Base-by-base conservation (phyloP, 2,113 vertebrate genomes). In the Seriola dumerili region DNA sequence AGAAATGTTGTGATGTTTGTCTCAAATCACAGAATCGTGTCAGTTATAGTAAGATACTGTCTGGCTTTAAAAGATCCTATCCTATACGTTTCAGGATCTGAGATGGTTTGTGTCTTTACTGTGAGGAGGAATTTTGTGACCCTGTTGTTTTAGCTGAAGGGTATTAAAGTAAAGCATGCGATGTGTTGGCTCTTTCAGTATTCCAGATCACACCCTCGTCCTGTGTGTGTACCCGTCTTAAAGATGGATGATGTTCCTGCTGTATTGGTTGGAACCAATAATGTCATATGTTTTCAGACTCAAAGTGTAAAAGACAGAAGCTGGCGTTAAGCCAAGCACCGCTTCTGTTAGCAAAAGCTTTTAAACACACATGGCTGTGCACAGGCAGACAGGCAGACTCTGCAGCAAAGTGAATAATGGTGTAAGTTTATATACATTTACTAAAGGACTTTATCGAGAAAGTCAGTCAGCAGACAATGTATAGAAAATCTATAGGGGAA, bases 211-310 rank as follows among this genome's bases (percentile, higher is more conserved):
- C 40, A 34, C 40, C 40, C 42, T 52, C 8, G 16, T n/a, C 19
- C 63, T 48, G 32, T 69, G 46, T 80, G 59, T 59, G 46, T 73
- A 46, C 73, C 48, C 70, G 78, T 72, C 76, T 46, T 66, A 50
- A 72, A 78, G 75, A 52, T 52, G 50, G 50, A 52, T 52, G 19
- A 52, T 52, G 50, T 52, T 52, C 66, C 65, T 65, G 55, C 23
- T 73, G 1, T 75, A 85, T 73, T 58, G 72, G 86, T 88, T 78
- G 3, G 13, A 55, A 69, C 36, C 71, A 29, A 38, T 64, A 32
- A 78, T 71, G 16, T 29, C 17, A 16, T 70, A 8, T 78, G 54
- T 16, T 76, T 85, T 68, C 16, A 77, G 58, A 58, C 58, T 78
- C 21, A 80, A 83, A 70, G 44, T 42, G 2, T 46, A 74, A 63